Conservation (phyloP, 2,888 invertebrate genomes). For the Ophion slaviceki region DNA sequence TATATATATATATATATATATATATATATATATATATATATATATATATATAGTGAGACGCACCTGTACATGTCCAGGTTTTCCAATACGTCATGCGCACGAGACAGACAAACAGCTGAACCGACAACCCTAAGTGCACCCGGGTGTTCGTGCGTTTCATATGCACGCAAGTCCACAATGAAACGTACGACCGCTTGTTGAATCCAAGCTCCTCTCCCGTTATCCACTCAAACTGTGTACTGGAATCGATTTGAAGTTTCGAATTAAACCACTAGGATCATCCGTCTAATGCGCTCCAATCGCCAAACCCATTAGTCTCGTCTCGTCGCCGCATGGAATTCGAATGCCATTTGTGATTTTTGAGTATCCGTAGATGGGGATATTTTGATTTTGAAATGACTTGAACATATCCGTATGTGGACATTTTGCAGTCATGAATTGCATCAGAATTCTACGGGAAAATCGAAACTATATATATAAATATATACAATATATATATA, state of each 20-base stretch:
- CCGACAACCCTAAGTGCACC: neutral
- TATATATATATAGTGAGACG: neutral
- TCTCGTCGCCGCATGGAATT: conserved; percentile 33
- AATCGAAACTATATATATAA: neutral
- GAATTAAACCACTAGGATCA: conserved; percentile 77
- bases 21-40: neutral
- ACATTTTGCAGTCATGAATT: neutral
- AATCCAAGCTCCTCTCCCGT: conserved; percentile 67
- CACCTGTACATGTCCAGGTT: neutral
- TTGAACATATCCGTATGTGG: neutral
- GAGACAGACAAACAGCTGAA: neutral
- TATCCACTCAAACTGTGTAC: conserved; percentile 73
- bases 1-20: no score
- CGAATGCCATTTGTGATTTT: conserved; percentile 4
- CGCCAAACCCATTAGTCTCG: conserved; percentile 22
- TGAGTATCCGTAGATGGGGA: neutral
- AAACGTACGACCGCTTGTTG: conserved; percentile 23
- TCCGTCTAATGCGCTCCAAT: conserved; percentile 62
- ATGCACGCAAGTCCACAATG: neutral
- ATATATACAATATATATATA: no score
- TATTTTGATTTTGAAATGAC: neutral
- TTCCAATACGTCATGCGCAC: neutral
- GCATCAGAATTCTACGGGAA: neutral
- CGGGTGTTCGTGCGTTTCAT: neutral
- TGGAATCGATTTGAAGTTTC: conserved; percentile 78